A percentile compares a stretch with the other conserved stretches of the same genome.
These are phyloP conservation scores for Punctoribates punctum DNA, from an alignment of 2,888 invertebrate species.

Conservation along the genomic window DNA sequence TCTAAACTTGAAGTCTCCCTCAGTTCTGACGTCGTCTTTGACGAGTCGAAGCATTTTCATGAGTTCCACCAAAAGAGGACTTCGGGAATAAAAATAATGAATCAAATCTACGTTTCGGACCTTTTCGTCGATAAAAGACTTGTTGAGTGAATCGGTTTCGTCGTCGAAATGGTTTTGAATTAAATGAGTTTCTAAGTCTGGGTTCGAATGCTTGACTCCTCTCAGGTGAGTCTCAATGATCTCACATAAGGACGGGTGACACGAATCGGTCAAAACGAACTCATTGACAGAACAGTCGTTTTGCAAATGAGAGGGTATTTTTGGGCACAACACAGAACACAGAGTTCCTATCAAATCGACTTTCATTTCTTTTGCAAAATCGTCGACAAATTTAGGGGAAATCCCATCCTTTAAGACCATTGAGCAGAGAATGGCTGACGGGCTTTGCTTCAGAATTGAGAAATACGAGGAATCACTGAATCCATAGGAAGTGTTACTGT, in stretches of 20 bases:
- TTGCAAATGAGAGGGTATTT: conserved; percentile 38
- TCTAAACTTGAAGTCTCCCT: conserved; percentile 17
- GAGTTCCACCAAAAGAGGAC: conserved; percentile 42
- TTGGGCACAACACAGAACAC: conserved; percentile 42
- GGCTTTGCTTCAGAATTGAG: conserved; percentile 48
- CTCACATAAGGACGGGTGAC: conserved; percentile 42
- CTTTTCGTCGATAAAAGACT: conserved; percentile 4
- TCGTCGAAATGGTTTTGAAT: conserved; percentile 41
- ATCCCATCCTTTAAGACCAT: conserved; percentile 47
- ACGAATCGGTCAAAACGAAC: conserved; percentile 39
- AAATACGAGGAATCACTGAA: conserved; percentile 46
- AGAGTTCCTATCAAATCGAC: conserved; percentile 43
- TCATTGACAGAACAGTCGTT: conserved; percentile 30
- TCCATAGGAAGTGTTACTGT: conserved; percentile 29
- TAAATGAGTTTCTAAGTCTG: conserved; percentile 25
- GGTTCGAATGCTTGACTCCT: conserved; percentile 23
- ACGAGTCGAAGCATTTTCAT: conserved; percentile 40
- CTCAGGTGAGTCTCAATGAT: conserved; percentile 41
- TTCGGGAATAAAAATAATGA: conserved; percentile 40
- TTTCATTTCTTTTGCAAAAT: conserved; percentile 44
- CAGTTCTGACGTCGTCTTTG: conserved; percentile 6
- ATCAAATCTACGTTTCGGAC: conserved; percentile 40
- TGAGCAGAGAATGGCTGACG: conserved; percentile 47
- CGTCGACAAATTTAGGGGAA: conserved; percentile 45
- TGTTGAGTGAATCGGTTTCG: background rate